These are phyloP conservation scores for Microtus pennsylvanicus DNA, from an alignment of 2,113 vertebrate genomes.

Conservation along the genomic window DNA sequence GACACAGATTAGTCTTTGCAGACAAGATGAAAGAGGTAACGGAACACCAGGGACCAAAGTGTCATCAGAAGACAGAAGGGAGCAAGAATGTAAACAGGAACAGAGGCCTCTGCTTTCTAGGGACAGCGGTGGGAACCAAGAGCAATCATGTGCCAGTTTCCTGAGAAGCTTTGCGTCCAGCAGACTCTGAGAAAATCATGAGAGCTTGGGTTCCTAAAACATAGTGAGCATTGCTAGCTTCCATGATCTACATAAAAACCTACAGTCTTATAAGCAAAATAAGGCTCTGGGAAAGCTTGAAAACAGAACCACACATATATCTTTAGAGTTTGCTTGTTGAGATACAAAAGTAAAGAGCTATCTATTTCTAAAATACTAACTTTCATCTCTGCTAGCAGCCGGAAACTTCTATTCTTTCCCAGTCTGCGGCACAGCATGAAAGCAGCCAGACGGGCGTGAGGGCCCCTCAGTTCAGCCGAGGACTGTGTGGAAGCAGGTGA, in stretches of 20 bases:
- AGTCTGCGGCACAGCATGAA: not conserved
- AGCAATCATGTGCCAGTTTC: not conserved
- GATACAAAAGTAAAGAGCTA: not conserved
- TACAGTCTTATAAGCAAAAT: not conserved
- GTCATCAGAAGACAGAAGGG: not conserved
- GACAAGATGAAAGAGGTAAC: conserved; percentile 58
- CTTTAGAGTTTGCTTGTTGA: conserved; percentile 10
- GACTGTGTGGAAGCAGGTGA: not conserved
- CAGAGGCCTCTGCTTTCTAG: not conserved
- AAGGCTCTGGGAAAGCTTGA: not conserved
- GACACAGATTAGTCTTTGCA: conserved; percentile 25
- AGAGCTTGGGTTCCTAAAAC: conserved; percentile 42
- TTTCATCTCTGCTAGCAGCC: not conserved
- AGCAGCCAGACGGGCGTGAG: no score
- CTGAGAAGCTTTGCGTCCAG: not conserved
- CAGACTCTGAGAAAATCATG: not conserved
- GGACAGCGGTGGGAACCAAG: not conserved
- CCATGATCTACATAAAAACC: not conserved
- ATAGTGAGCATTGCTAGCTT: not conserved
- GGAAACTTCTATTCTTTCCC: not conserved
- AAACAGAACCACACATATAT: not conserved
- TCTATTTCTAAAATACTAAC: not conserved
- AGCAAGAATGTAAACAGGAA: conserved; percentile 36
- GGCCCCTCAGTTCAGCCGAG: not conserved
- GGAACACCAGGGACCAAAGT: conserved; percentile 54